Evolutionary conservation across 2,888 invertebrate genomes (phyloP).

Genomic region (Caenorhabditis uteleia): DNA sequence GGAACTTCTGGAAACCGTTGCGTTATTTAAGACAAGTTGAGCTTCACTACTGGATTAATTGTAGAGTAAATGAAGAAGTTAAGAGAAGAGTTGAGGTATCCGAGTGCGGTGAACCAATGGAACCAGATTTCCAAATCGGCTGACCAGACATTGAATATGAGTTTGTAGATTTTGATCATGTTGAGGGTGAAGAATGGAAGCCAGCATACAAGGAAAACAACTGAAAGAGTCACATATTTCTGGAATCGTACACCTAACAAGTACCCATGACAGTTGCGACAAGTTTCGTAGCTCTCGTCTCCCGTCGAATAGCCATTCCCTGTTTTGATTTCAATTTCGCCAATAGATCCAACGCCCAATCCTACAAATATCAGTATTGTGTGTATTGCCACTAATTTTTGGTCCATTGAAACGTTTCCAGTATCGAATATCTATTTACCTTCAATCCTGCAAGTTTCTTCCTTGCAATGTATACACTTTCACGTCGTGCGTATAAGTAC

Average conservation of each 20-base stretch:
- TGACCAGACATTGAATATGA: conserved; percentile 60
- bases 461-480: conserved; percentile 67
- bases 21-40: not conserved
- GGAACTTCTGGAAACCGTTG: conserved; percentile 69
- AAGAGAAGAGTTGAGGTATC: conserved; percentile 72
- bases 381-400: not conserved
- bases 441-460: conserved; percentile 69
- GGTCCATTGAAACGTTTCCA: no score
- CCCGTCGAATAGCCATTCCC: conserved; percentile 69
- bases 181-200: conserved; percentile 73
- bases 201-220: conserved; percentile 73
- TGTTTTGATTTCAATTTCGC: conserved; percentile 68
- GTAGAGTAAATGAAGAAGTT: conserved; percentile 73
- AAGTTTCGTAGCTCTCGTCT: conserved; percentile 69
- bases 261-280: conserved; percentile 72
- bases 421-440: no score
- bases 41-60: conserved; percentile 69
- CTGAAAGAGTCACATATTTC: conserved; percentile 70
- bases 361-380: conserved; percentile 45
- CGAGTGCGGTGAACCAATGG: conserved; percentile 68
- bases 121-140: conserved; percentile 50
- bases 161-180: conserved; percentile 68
- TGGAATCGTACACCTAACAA: no score
- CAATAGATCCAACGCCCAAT: conserved; percentile 65
- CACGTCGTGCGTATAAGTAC: conserved; percentile 66